Evolutionary conservation across 53 echinoderm and acorn worm species (phyloP).

Genomic region (Antedon mediterranea): DNA sequence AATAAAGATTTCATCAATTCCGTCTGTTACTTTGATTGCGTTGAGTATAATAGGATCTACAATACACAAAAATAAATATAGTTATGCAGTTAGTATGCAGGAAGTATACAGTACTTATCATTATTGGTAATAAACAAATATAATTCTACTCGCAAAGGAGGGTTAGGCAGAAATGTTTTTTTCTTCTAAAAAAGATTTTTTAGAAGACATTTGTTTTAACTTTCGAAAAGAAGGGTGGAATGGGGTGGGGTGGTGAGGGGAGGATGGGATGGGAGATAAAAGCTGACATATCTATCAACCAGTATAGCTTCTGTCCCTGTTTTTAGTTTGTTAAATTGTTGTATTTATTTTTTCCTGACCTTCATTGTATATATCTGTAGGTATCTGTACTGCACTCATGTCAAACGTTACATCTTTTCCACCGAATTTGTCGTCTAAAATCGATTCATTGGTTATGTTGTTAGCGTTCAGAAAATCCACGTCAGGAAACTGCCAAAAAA

Average conservation of each 20-base stretch:
- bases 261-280: no score
- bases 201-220: no score
- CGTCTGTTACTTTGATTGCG: conserved; percentile 56
- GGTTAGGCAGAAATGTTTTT: no score
- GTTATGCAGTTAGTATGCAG: not conserved
- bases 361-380: conserved; percentile 79
- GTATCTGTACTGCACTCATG: conserved; percentile 77
- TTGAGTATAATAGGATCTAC: conserved; percentile 72
- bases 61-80: not conserved
- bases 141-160: no score
- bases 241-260: no score
- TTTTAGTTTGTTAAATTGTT: no score
- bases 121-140: no score
- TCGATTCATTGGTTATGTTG: not conserved
- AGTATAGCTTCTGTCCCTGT: no score
- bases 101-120: no score
- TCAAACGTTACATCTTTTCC: conserved; percentile 34
- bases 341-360: conserved; percentile 21
- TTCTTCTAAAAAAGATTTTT: no score
- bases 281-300: no score
- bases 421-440: not conserved
- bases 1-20: conserved; percentile 56
- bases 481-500: not conserved
- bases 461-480: not conserved
- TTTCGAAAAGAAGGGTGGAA: no score